Conservation (phyloP, 2,113 vertebrate genomes). For the Rhea americana region DNA sequence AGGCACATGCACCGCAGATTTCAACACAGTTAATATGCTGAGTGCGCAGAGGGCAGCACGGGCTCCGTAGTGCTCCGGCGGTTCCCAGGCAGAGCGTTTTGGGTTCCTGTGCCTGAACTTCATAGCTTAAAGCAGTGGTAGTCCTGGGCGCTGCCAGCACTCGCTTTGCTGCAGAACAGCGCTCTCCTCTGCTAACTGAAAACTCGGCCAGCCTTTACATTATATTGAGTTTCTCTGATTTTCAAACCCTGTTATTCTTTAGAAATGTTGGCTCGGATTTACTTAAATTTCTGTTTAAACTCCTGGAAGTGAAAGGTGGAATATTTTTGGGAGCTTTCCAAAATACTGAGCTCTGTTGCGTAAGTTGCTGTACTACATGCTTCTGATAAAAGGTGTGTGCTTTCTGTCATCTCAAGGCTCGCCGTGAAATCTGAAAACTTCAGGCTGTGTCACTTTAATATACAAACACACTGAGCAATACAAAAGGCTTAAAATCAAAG, state of each 20-base stretch:
- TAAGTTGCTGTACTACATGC: neutral
- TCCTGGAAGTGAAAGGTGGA: neutral
- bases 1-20: neutral
- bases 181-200: accelerated
- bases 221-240: neutral
- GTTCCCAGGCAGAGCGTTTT: neutral
- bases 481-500: constrained; percentile 75
- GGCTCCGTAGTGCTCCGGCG: neutral
- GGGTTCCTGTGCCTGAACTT: no score
- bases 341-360: neutral
- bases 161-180: neutral
- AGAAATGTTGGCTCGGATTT: neutral
- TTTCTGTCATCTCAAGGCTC: constrained; percentile 5
- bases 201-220: neutral
- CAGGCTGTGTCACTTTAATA: constrained; percentile 67
- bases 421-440: constrained; percentile 44
- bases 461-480: constrained; percentile 44
- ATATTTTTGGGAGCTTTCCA: constrained; percentile 9
- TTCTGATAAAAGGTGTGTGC: neutral
- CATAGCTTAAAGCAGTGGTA: neutral
- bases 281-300: neutral
- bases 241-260: neutral
- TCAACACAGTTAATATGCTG: neutral
- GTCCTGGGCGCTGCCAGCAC: neutral
- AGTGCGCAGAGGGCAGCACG: neutral